Percentiles rank a stretch among this genome's conserved stretches.
These are phyloP conservation scores for Chanos chanos DNA, from an alignment of 2,797 vertebrate genomes.

Conservation along the genomic window DNA sequence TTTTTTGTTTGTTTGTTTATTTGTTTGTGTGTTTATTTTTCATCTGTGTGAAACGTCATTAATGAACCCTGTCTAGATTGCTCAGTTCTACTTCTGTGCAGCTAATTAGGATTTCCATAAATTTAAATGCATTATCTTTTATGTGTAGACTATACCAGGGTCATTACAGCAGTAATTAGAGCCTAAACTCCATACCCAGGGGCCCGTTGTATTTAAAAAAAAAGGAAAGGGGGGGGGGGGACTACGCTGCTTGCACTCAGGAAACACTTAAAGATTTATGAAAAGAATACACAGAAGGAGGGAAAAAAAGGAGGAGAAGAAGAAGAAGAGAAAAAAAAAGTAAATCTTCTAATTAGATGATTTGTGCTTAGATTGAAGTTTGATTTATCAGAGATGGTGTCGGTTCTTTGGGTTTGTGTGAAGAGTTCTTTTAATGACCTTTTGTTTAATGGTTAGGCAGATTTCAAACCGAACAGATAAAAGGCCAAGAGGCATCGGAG, in stretches of 20 bases:
- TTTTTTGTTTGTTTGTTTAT: constrained; percentile 43
- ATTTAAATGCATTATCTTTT: constrained; percentile 71
- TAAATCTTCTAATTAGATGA: constrained; percentile 40
- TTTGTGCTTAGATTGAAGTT: constrained; percentile 41
- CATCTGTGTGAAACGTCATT: too few relatives aligned
- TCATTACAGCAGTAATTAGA: constrained; percentile 70
- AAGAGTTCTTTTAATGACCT: neutral
- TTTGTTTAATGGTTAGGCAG: neutral
- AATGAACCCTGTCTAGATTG: constrained; percentile 56
- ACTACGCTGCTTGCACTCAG: constrained; percentile 33
- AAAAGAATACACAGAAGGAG: constrained; percentile 12
- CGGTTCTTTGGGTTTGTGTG: neutral
- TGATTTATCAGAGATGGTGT: constrained; percentile 26
- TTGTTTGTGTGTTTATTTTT: constrained; percentile 43
- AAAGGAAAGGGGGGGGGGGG: too few relatives aligned
- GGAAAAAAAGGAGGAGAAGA: neutral
- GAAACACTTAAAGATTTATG: constrained; percentile 49
- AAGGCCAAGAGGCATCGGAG: neutral
- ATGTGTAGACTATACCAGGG: constrained; percentile 66
- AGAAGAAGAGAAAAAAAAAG: neutral
- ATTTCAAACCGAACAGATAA: neutral
- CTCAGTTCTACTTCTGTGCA: constrained; percentile 59
- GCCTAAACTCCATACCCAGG: constrained; percentile 56
- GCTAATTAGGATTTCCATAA: constrained; percentile 73
- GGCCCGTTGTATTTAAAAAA: constrained; percentile 52